Evolutionary conservation across 2,888 invertebrate genomes (phyloP).

Genomic region (Coecobrya sp.): DNA sequence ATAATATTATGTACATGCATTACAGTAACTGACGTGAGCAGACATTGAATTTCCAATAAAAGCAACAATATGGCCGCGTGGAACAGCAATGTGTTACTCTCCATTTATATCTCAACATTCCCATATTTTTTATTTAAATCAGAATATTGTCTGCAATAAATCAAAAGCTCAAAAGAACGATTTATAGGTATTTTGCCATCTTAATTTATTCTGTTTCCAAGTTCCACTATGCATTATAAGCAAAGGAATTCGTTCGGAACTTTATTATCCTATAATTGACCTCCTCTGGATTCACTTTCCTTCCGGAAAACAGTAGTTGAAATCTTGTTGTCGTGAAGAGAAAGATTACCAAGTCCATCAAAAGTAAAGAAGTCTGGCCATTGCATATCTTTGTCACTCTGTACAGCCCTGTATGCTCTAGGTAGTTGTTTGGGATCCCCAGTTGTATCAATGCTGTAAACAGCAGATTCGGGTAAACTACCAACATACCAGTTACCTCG

Average conservation of each 20-base stretch:
- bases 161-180: no score
- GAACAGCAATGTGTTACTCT: no score
- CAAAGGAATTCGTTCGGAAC: conserved; percentile 24
- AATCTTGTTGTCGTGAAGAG: conserved; percentile 50
- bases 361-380: conserved; percentile 56
- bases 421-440: conserved; percentile 23
- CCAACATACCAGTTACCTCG: conserved; percentile 63
- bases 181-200: not conserved
- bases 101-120: no score
- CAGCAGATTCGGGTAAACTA: conserved; percentile 52
- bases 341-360: conserved; percentile 35
- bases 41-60: no score
- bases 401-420: not conserved
- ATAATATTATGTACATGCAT: no score
- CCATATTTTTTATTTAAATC: no score
- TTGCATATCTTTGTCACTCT: conserved; percentile 46
- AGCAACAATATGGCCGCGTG: no score
- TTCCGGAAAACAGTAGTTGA: conserved; percentile 13
- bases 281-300: conserved; percentile 40
- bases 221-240: conserved; percentile 7
- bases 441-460: conserved; percentile 57
- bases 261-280: conserved; percentile 55
- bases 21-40: no score
- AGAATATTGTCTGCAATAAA: no score
- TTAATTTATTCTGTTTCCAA: not conserved